Evolutionary conservation across 2,888 invertebrate genomes (phyloP).

Genomic region (Thera britannica): DNA sequence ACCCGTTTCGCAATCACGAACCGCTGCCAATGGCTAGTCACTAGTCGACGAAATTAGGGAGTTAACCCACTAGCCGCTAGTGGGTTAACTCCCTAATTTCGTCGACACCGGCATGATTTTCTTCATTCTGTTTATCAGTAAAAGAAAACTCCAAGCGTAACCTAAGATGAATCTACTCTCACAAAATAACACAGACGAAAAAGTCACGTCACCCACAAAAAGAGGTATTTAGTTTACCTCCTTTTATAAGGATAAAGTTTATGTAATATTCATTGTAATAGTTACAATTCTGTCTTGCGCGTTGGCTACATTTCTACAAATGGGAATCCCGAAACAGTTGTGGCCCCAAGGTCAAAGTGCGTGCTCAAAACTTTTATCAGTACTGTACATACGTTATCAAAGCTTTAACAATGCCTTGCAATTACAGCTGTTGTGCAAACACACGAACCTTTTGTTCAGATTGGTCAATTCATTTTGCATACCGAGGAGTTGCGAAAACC

Average conservation of each 20-base stretch:
- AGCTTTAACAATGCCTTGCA: constrained; percentile 28
- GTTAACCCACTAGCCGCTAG: too few species aligned
- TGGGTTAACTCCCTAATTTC: constrained; percentile 23
- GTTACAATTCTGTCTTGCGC: neutral
- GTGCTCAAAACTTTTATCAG: constrained; percentile 13
- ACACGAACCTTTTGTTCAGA: constrained; percentile 30
- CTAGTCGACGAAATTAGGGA: too few species aligned
- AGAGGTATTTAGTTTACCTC: too few species aligned
- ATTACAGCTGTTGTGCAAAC: constrained; percentile 33
- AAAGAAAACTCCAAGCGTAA: constrained; percentile 5
- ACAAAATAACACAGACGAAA: neutral
- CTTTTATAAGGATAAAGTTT: neutral
- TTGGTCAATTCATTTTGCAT: constrained; percentile 31
- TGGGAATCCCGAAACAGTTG: neutral
- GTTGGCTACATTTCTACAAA: too few species aligned
- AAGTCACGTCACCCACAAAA: too few species aligned
- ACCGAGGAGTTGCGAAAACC: constrained; percentile 25
- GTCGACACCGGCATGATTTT: neutral
- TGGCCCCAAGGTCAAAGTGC: constrained; percentile 11
- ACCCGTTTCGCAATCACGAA: constrained; percentile 45
- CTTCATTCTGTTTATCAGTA: neutral
- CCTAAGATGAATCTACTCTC: neutral
- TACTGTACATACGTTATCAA: constrained; percentile 23
- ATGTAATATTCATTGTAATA: neutral
- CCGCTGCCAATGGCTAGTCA: constrained; percentile 35